Evolutionary conservation across 2,113 vertebrate genomes (phyloP).

Genomic region (Pelecanus crispus): DNA sequence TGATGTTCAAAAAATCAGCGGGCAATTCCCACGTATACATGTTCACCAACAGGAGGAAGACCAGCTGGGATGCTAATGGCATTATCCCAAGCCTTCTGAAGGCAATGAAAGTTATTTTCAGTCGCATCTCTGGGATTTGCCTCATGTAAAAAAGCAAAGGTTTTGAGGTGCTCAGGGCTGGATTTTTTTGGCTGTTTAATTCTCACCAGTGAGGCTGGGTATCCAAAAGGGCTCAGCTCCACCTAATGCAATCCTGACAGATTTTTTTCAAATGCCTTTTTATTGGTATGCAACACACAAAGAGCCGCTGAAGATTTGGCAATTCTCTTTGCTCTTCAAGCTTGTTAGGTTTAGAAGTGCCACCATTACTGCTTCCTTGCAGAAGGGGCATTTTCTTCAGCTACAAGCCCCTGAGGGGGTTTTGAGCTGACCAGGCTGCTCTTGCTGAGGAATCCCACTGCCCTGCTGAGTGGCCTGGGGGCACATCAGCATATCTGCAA

Average conservation of each 20-base stretch:
- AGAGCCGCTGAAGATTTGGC: not conserved
- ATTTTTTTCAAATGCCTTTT: not conserved
- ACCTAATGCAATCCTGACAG: not conserved
- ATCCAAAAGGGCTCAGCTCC: not conserved
- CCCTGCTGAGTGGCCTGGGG: not conserved
- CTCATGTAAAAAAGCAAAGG: not conserved
- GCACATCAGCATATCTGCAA: not conserved
- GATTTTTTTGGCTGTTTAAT: not conserved
- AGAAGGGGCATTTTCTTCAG: not conserved
- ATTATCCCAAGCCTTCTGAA: conserved; percentile 16
- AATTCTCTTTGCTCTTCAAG: not conserved
- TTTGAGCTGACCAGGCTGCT: not conserved
- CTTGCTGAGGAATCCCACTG: not conserved
- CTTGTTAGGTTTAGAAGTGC: not conserved
- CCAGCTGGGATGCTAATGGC: conserved; percentile 5
- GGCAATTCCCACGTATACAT: not conserved
- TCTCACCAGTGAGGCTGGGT: not conserved
- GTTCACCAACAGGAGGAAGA: not conserved
- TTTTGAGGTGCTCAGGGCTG: not conserved
- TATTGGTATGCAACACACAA: not conserved
- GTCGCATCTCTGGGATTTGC: not conserved
- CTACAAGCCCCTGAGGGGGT: not conserved
- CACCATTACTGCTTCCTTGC: not conserved
- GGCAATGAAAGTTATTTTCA: not conserved
- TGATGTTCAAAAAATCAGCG: not conserved